These are phyloP conservation scores for Solenodon paradoxus DNA, from an alignment of 2,113 vertebrate species.

Conservation along the genomic window DNA sequence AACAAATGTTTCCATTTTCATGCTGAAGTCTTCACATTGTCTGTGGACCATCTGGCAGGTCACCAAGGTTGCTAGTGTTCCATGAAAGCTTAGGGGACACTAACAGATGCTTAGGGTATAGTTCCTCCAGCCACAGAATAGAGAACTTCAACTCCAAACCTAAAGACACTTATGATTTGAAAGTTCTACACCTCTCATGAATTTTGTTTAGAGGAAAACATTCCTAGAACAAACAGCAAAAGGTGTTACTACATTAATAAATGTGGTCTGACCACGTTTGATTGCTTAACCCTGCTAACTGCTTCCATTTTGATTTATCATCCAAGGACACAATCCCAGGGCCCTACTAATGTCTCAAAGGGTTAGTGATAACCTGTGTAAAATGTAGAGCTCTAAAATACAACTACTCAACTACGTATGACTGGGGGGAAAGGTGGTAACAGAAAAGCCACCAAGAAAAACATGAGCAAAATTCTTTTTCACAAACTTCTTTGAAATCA, in stretches of 20 bases:
- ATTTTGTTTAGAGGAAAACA: background rate
- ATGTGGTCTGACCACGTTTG: background rate
- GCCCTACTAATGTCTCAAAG: too few species aligned
- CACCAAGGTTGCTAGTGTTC: background rate
- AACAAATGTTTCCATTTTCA: background rate
- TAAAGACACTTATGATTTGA: background rate
- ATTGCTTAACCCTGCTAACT: background rate
- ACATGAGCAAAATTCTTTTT: background rate
- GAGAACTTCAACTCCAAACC: background rate
- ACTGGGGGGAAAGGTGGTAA: too few species aligned
- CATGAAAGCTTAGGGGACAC: background rate
- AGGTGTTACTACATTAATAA: background rate
- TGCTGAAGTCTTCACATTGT: background rate
- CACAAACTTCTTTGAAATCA: background rate
- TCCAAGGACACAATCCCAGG: background rate
- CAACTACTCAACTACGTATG: too few species aligned
- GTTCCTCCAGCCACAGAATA: background rate
- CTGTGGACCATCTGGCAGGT: background rate
- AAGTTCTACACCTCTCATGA: background rate
- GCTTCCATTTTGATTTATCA: background rate
- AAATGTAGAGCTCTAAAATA: too few species aligned
- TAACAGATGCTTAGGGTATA: too few species aligned
- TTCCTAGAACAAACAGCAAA: background rate
- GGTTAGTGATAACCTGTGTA: too few species aligned
- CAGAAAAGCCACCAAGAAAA: too few species aligned